These are phyloP conservation scores for Sussaba pulchella DNA, from an alignment of 2,888 invertebrate genomes.

Conservation along the genomic window DNA sequence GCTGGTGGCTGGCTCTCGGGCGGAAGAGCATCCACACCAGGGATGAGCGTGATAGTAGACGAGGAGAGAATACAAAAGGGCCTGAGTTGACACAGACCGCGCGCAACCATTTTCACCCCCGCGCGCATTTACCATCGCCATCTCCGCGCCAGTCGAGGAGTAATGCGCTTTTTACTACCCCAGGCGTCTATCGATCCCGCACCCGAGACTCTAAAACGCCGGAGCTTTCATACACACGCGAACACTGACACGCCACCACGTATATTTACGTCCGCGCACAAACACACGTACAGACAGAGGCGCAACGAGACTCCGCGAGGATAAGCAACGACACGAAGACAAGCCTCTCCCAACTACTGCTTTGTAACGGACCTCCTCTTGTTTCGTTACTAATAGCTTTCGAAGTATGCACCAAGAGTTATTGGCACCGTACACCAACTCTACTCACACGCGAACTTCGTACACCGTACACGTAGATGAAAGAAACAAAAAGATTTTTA, in stretches of 20 bases:
- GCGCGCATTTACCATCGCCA: conserved; percentile 63
- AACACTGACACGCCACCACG: too few species aligned
- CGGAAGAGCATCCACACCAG: conserved; percentile 48
- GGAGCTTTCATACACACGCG: not conserved
- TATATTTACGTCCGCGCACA: too few species aligned
- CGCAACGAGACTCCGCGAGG: conserved; percentile 9
- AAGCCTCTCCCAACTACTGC: not conserved
- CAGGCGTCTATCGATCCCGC: conserved; percentile 60
- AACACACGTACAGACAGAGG: too few species aligned
- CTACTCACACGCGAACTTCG: not conserved
- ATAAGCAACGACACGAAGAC: conserved; percentile 22
- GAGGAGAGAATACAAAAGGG: conserved; percentile 44
- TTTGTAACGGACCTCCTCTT: not conserved
- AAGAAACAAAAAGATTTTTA: too few species aligned
- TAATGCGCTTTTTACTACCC: conserved; percentile 68
- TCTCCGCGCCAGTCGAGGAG: conserved; percentile 57
- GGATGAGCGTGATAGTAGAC: conserved; percentile 21
- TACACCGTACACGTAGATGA: too few species aligned
- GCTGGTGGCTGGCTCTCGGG: conserved; percentile 63
- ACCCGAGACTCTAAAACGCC: conserved; percentile 1
- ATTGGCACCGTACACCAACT: not conserved
- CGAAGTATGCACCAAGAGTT: not conserved
- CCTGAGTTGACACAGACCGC: conserved; percentile 55
- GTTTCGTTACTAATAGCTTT: not conserved
- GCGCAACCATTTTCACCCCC: conserved; percentile 58